Base-by-base conservation (phyloP, 2,797 vertebrate species). In the Hippocampus kuda region DNA sequence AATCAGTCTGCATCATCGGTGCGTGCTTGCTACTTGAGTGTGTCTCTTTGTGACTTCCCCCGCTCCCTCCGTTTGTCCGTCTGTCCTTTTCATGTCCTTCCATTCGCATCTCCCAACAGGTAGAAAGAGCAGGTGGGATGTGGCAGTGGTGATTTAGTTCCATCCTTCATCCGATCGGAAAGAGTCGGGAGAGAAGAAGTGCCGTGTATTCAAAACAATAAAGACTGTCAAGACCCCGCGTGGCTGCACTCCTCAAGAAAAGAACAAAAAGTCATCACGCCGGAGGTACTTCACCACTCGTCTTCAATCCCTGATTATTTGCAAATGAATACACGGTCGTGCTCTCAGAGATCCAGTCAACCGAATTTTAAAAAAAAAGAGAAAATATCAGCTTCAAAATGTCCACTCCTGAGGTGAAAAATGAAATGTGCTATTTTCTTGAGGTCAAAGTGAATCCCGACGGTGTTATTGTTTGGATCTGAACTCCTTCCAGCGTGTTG, bases 21-120 rank as follows among this genome's bases (percentile, higher is more conserved):
- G 70, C 38, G 81, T 77, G 85, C 83, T 83, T 77, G 85, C 83
- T 83, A 86, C 87, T 74, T 72, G 71, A 71, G 67, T 81, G 63
- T 72, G 67, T 82, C 77, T 71, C 61, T 72, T 71, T 73, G 48
- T 85, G 81, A 74, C 41, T 66, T 13, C 6, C 65, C 27, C 16
- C 48, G 2, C 38, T 5, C 10, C 12, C 27, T 3, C 1, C 3
- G 1, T 3, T 30, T 30, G 26, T 5, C n/a, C 60, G 46, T 2
- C 34, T 68, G 41, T 5, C 0, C 68, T 18, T 54, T 18, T 70
- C 30, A 46, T 72, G 67, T 59, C 56, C 70, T 24, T 72, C 41
- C 69, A 51, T 70, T 59, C 16, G 67, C 30, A 22, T 38, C 68
- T 77, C 70, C 74, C 70, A 62, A 77, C 68, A 70, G 61, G 66